Percentiles rank a stretch among this genome's conserved stretches.
Evolutionary conservation across 1,140 invertebrate species (phyloP).

Genomic region (Drosophila sp.): DNA sequence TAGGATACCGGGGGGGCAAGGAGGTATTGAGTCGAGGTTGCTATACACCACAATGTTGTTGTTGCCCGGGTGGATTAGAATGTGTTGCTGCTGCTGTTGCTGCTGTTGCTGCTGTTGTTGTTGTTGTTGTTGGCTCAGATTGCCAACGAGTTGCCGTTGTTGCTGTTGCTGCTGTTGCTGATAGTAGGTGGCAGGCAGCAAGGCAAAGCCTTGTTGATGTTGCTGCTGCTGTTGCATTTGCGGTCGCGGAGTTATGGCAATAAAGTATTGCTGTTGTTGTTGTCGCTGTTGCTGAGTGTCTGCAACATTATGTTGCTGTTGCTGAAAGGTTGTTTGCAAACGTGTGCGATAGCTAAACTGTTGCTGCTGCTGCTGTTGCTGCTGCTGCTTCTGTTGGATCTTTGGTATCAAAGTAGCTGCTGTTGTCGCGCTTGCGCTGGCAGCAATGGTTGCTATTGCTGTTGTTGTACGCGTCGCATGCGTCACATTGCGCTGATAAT

Average conservation of each 20-base stretch:
- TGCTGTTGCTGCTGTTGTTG: slow-evolving; percentile 62
- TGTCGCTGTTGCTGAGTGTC: slow-evolving; percentile 49
- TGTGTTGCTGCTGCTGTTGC: slow-evolving; percentile 61
- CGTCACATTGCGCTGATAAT: slow-evolving; percentile 64
- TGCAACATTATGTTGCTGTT: slow-evolving; percentile 63
- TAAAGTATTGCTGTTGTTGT: slow-evolving; percentile 62
- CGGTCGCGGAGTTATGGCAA: slow-evolving; percentile 60
- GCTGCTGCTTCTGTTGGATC: slow-evolving; percentile 54
- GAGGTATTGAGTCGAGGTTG: slow-evolving; percentile 73
- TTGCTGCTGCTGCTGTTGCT: slow-evolving; percentile 54
- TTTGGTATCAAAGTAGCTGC: slow-evolving; percentile 68
- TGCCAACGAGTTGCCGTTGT: slow-evolving; percentile 61
- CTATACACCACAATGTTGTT: slow-evolving; percentile 77
- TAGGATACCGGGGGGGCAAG: slow-evolving; percentile 72
- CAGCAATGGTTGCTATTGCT: slow-evolving; percentile 56
- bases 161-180: slow-evolving; percentile 70
- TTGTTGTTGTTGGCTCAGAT: no score
- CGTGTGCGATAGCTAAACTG: slow-evolving; percentile 60
- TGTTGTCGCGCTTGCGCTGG: slow-evolving; percentile 49
- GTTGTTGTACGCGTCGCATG: slow-evolving; percentile 75
- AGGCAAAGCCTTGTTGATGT: slow-evolving; percentile 60
- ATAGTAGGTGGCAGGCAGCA: slow-evolving; percentile 54
- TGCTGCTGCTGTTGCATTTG: slow-evolving; percentile 57
- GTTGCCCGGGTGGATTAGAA: slow-evolving; percentile 68
- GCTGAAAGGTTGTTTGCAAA: slow-evolving; percentile 54